A percentile compares a stretch with the other conserved stretches of the same genome.
These are phyloP conservation scores for Xerus inauris DNA, from an alignment of 2,113 vertebrate genomes.

Conservation along the genomic window DNA sequence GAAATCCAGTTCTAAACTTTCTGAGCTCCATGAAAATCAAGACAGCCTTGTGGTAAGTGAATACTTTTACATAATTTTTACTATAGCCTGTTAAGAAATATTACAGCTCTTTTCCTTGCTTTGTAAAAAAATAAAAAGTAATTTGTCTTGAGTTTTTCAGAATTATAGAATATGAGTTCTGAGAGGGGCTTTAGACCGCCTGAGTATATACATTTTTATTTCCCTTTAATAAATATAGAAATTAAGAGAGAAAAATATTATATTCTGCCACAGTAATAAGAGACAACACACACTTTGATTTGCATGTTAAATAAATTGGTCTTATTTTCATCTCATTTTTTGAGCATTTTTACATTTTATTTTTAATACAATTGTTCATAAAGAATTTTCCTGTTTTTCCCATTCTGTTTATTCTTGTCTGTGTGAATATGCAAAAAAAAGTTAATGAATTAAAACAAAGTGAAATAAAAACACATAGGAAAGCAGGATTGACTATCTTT, in stretches of 20 bases:
- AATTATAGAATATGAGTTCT: constrained; percentile 9
- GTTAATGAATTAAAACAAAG: neutral
- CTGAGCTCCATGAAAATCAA: constrained; percentile 89
- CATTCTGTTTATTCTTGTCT: neutral
- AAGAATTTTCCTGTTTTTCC: neutral
- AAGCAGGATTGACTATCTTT: neutral
- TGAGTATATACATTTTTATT: neutral
- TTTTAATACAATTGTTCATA: neutral
- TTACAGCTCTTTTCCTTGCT: constrained; percentile 22
- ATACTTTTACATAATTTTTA: constrained; percentile 22
- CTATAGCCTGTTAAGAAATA: neutral
- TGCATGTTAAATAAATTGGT: neutral
- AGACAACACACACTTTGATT: neutral
- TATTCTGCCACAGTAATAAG: neutral
- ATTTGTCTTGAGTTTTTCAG: constrained; percentile 14
- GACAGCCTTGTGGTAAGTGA: constrained; percentile 90
- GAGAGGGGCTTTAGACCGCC: neutral
- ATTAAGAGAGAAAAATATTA: neutral
- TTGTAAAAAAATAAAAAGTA: constrained; percentile 20
- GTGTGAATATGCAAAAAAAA: neutral
- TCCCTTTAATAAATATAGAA: constrained; percentile 27
- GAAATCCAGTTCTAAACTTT: constrained; percentile 89
- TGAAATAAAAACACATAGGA: neutral
- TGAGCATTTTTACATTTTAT: constrained; percentile 20
- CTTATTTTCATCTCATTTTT: constrained; percentile 23